phyloP scores from a whole-genome alignment of 2,797 vertebrate genomes.

The Bradypodion pumilum region DNA sequence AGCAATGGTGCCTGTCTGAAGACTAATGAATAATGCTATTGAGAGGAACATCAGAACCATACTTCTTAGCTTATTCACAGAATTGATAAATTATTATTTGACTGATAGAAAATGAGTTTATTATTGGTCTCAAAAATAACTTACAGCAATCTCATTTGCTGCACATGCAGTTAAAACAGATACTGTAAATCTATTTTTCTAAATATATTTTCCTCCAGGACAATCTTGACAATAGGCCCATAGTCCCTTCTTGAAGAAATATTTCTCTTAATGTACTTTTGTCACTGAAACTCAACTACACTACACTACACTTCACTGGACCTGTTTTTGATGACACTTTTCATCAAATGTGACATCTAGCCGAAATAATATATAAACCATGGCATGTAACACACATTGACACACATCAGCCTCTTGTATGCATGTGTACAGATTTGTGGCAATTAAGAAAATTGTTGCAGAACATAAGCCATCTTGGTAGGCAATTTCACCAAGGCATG shows the following conservation, averaged over 20 bases:
- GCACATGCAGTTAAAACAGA: constrained; percentile 33
- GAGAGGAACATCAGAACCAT: constrained; percentile 25
- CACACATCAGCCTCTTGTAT: too few relatives aligned
- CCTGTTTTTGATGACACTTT: constrained; percentile 3
- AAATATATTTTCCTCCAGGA: constrained; percentile 43
- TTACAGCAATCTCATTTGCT: constrained; percentile 32
- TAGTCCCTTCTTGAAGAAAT: constrained; percentile 30
- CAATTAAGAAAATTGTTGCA: too few relatives aligned
- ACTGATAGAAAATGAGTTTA: constrained; percentile 33
- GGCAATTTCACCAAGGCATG: too few relatives aligned
- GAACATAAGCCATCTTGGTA: too few relatives aligned
- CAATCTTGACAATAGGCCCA: background rate
- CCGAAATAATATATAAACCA: background rate
- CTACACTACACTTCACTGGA: background rate
- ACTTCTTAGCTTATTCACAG: constrained; percentile 29
- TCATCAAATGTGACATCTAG: background rate
- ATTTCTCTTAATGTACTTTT: constrained; percentile 50
- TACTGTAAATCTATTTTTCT: constrained; percentile 52
- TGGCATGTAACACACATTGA: background rate
- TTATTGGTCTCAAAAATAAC: constrained; percentile 39
- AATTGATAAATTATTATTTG: constrained; percentile 41
- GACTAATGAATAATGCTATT: constrained; percentile 32
- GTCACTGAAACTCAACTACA: background rate
- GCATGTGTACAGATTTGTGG: too few relatives aligned
- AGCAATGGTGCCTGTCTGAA: constrained; percentile 18